These are phyloP conservation scores for Narcine bancroftii DNA, from an alignment of 2,113 vertebrate genomes.

Conservation along the genomic window DNA sequence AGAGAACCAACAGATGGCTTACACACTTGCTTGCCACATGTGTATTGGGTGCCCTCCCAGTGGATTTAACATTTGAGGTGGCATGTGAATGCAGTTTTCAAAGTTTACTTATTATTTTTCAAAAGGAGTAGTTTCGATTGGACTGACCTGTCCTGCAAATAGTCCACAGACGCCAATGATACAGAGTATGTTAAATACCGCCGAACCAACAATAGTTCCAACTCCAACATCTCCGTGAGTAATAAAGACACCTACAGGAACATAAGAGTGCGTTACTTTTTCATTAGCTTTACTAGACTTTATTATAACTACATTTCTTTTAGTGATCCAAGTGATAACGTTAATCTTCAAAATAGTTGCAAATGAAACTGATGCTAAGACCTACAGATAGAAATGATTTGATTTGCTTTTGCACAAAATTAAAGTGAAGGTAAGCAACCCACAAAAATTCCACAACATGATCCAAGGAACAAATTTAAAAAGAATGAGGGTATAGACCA, in stretches of 20 bases:
- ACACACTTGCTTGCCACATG: not conserved
- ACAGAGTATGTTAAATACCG: slow-evolving; percentile 95
- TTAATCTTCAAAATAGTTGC: not conserved
- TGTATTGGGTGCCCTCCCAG: not conserved
- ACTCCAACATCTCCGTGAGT: slow-evolving; percentile 95
- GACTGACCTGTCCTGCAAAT: slow-evolving; percentile 88
- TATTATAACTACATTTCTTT: no score
- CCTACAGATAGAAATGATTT: not conserved
- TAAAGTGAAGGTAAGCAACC: not conserved
- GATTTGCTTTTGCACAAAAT: not conserved
- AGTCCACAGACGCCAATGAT: slow-evolving; percentile 94
- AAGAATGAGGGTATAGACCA: not conserved
- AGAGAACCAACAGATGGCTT: not conserved
- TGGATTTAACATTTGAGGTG: not conserved
- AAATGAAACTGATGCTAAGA: not conserved
- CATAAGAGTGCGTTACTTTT: not conserved
- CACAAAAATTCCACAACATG: not conserved
- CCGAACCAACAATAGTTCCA: slow-evolving; percentile 93
- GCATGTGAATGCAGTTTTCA: not conserved
- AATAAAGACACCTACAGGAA: slow-evolving; percentile 82
- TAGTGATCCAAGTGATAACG: not conserved
- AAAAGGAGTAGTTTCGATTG: not conserved
- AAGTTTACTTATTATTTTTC: not conserved
- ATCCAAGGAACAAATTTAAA: not conserved
- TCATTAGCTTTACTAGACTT: not conserved